Evolutionary conservation across 2,113 vertebrate genomes (phyloP).

Genomic region (Cygnus buccinator): DNA sequence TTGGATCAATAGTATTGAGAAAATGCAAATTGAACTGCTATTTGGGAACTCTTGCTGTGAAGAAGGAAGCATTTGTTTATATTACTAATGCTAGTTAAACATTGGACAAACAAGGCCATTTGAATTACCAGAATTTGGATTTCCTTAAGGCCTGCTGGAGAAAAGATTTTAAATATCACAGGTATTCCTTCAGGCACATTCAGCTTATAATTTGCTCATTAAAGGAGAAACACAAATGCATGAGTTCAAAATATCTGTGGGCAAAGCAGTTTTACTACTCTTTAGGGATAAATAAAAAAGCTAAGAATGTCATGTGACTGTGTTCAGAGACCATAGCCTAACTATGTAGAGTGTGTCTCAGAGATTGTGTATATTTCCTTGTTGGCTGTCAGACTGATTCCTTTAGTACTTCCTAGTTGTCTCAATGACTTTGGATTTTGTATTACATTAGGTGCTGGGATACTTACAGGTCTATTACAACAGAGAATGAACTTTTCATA

Average conservation of each 20-base stretch:
- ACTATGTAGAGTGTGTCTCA: neutral
- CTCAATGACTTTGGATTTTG: neutral
- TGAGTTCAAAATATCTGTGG: neutral
- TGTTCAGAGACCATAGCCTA: neutral
- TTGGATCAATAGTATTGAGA: neutral
- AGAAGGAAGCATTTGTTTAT: neutral
- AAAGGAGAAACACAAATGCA: neutral
- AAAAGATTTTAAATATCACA: neutral
- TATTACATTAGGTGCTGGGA: neutral
- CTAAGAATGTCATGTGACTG: neutral
- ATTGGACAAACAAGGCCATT: neutral
- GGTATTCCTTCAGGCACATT: neutral
- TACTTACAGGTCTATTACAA: neutral
- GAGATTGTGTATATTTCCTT: too few species aligned
- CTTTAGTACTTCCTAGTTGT: neutral
- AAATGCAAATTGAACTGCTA: neutral
- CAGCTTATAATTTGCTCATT: neutral
- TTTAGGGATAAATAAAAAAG: neutral
- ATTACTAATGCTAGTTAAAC: neutral
- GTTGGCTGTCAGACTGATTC: neutral
- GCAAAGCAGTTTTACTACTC: neutral
- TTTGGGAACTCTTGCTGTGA: neutral
- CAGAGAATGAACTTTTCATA: neutral
- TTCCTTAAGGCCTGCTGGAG: neutral
- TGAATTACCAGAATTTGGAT: neutral